These are phyloP conservation scores for Melieria crassipennis DNA, from an alignment of 2,888 invertebrate species.

Conservation along the genomic window DNA sequence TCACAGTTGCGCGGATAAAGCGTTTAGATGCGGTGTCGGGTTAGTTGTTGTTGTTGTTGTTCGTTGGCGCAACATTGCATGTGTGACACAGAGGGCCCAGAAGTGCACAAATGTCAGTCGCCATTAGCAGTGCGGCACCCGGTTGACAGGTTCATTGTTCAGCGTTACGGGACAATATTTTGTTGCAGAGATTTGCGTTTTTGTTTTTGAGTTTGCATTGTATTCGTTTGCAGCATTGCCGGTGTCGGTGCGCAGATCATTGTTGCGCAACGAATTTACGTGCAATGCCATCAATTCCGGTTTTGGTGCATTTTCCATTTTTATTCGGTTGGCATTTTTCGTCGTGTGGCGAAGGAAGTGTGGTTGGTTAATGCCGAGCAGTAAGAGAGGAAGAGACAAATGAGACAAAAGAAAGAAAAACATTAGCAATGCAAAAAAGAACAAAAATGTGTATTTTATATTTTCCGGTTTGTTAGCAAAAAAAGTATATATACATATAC, in stretches of 20 bases:
- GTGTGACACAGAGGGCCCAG: too few species aligned
- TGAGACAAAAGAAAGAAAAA: neutral
- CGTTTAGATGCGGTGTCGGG: neutral
- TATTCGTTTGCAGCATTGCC: conserved; percentile 14
- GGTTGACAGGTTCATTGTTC: conserved; percentile 18
- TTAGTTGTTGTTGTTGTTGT: neutral
- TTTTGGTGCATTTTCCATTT: neutral
- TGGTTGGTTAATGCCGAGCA: neutral
- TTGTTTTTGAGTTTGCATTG: conserved; percentile 20
- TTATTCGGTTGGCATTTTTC: conserved; percentile 1
- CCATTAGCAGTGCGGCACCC: neutral
- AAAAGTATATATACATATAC: too few species aligned
- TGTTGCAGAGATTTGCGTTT: conserved; percentile 30
- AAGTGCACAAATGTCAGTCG: neutral
- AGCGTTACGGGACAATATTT: conserved; percentile 3
- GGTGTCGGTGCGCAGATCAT: conserved; percentile 36
- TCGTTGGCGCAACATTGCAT: neutral
- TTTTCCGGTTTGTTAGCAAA: too few species aligned
- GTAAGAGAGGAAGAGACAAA: neutral
- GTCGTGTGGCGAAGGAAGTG: too few species aligned
- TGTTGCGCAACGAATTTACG: conserved; percentile 38
- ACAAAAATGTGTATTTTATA: too few species aligned
- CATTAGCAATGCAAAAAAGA: too few species aligned
- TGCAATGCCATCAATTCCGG: conserved; percentile 43
- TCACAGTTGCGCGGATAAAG: neutral